Percentiles rank a stretch among this genome's conserved stretches.
These are phyloP conservation scores for Crambe crambe DNA, from an alignment of 37 sponge, comb jelly and placozoan genomes.

Conservation along the genomic window DNA sequence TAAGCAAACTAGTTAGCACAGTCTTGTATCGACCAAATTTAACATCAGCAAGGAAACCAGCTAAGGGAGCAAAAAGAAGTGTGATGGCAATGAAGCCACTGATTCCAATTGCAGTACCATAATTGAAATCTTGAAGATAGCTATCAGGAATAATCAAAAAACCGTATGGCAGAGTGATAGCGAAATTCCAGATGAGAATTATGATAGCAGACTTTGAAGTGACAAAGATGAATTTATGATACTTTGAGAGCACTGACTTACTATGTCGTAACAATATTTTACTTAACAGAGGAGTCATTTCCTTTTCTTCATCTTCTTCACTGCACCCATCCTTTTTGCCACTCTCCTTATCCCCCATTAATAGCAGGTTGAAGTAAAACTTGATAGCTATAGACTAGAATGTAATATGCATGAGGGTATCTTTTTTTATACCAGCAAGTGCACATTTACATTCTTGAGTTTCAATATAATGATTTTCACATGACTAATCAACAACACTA, in stretches of 20 bases:
- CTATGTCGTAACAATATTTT: background rate
- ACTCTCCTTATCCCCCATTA: background rate
- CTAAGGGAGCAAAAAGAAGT: background rate
- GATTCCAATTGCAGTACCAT: background rate
- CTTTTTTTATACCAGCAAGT: background rate
- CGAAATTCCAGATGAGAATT: background rate
- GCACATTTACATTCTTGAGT: background rate
- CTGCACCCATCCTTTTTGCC: background rate
- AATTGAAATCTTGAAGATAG: background rate
- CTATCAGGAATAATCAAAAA: background rate
- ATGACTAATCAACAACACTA: background rate
- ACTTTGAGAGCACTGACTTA: background rate
- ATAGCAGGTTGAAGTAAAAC: too few species aligned
- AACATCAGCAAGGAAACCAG: constrained; percentile 10
- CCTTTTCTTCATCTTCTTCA: background rate
- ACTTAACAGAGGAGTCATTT: background rate
- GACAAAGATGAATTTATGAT: background rate
- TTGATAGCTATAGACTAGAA: too few species aligned
- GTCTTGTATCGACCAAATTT: background rate
- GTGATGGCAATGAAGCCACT: background rate
- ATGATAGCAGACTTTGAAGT: background rate
- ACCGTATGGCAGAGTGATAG: background rate
- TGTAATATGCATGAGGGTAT: background rate
- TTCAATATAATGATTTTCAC: background rate
- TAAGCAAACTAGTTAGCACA: background rate